phyloP scores from a whole-genome alignment of 2,113 vertebrate species.

The Grammatotria lemairii region DNA sequence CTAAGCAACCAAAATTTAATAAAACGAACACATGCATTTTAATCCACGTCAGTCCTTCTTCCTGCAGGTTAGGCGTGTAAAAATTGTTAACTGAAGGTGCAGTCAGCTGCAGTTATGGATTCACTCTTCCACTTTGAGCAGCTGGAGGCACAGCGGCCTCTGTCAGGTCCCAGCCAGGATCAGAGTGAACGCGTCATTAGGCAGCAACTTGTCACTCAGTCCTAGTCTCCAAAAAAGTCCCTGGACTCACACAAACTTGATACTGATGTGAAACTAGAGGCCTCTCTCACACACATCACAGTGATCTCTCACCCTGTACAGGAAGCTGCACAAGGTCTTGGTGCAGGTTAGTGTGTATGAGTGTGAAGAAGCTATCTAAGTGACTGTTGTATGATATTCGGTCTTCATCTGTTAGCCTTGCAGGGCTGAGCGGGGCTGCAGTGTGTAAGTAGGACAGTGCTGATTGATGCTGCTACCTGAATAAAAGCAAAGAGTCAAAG shows the following conservation, averaged over 20 bases:
- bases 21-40: background rate
- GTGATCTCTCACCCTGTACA: background rate
- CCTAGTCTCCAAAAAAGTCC: accelerated
- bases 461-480: slow-evolving; percentile 65
- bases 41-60: background rate
- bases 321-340: background rate
- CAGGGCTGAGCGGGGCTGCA: background rate
- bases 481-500: slow-evolving; percentile 61
- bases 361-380: background rate
- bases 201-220: background rate
- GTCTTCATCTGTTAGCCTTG: background rate
- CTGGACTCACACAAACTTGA: background rate
- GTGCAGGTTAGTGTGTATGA: background rate
- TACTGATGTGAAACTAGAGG: background rate
- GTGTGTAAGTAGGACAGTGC: slow-evolving; percentile 35
- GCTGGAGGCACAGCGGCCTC: background rate
- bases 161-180: background rate
- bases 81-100: background rate
- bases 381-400: background rate
- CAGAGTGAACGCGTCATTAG: background rate
- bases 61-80: background rate
- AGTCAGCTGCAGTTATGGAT: background rate
- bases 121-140: background rate
- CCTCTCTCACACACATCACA: background rate
- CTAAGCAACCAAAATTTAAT: background rate